These are phyloP conservation scores for Cettia cetti DNA, from an alignment of 2,113 vertebrate genomes.

Conservation along the genomic window DNA sequence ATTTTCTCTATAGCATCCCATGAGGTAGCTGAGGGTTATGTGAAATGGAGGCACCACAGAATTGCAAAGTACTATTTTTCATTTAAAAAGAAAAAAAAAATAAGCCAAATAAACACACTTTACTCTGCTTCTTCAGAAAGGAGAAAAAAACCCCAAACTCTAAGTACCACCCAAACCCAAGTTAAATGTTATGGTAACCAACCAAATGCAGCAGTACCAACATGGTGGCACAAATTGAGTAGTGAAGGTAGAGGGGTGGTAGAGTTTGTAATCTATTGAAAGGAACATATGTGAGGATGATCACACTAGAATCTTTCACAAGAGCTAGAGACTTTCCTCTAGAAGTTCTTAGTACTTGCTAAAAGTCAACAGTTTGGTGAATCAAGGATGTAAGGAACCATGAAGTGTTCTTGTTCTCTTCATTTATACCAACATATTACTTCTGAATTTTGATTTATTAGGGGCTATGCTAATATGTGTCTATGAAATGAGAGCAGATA, in stretches of 20 bases:
- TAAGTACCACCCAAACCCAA: not conserved
- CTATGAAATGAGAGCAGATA: not conserved
- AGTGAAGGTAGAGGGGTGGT: not conserved
- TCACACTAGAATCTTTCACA: not conserved
- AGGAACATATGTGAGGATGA: not conserved
- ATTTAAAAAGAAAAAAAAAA: not conserved
- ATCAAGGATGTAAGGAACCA: not conserved
- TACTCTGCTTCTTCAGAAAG: not conserved
- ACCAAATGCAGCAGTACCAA: not conserved
- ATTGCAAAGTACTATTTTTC: not conserved
- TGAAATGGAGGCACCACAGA: not conserved
- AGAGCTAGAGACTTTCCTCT: not conserved
- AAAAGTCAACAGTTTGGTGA: not conserved
- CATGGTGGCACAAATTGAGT: not conserved
- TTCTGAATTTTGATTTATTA: not conserved
- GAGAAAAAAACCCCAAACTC: rapidly evolving
- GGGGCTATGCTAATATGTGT: not conserved
- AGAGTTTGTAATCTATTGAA: not conserved
- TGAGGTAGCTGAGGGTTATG: not conserved
- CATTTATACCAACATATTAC: not conserved
- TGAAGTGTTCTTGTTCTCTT: not conserved
- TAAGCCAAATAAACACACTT: not conserved
- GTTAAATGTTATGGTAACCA: not conserved
- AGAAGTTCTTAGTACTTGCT: not conserved
- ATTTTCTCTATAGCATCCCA: not conserved